phyloP scores from a whole-genome alignment of 2,113 vertebrate species.

The Acanthisitta chloris region DNA sequence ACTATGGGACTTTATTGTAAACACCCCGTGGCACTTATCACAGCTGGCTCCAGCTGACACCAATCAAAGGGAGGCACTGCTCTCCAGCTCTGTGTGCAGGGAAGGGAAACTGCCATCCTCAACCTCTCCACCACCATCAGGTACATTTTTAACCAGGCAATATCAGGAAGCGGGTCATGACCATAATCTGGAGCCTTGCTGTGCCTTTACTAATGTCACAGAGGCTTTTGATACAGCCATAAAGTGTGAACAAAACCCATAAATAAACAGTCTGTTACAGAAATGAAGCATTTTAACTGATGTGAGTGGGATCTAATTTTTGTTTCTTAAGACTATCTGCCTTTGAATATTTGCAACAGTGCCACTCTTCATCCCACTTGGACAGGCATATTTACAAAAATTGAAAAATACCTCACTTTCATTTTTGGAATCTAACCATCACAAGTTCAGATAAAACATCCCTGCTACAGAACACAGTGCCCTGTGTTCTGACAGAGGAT shows the following conservation, averaged over 20 bases:
- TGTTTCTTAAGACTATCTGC: background rate
- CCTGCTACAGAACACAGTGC: background rate
- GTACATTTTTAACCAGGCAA: background rate
- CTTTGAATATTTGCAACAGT: background rate
- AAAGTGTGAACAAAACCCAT: background rate
- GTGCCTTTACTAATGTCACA: background rate
- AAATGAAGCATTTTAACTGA: background rate
- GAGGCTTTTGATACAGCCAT: background rate
- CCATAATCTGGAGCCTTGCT: background rate
- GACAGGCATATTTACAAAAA: background rate
- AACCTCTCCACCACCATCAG: fast-evolving
- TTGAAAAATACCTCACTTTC: background rate
- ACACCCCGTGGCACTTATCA: fast-evolving
- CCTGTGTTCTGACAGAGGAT: background rate
- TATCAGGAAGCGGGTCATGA: background rate
- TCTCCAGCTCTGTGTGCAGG: background rate
- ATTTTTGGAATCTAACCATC: background rate
- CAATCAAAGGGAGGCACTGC: background rate
- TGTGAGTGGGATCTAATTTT: background rate
- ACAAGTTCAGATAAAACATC: background rate
- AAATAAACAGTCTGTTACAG: background rate
- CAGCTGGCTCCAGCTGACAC: background rate
- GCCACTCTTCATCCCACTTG: background rate
- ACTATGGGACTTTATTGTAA: fast-evolving
- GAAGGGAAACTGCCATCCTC: background rate